Evolutionary conservation across 2,888 invertebrate genomes (phyloP).

Genomic region (Rotaria macrura): DNA sequence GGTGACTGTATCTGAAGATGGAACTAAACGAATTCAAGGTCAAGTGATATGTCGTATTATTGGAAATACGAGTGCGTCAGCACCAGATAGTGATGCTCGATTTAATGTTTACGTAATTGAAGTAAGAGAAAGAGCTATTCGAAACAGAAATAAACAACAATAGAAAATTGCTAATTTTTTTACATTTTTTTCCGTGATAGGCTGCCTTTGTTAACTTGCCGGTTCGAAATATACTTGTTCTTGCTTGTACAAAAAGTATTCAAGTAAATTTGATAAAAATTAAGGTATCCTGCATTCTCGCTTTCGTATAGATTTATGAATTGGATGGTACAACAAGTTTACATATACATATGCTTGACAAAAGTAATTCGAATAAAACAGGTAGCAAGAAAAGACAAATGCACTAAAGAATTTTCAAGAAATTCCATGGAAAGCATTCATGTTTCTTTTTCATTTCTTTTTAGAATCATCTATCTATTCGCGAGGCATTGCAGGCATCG

Average conservation of each 20-base stretch:
- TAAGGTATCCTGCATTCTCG: too few relatives aligned
- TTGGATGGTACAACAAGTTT: background rate
- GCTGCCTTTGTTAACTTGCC: background rate
- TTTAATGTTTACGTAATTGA: background rate
- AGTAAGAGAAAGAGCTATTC: background rate
- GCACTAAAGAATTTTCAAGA: too few relatives aligned
- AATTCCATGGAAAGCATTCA: too few relatives aligned
- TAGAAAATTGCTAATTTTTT: too few relatives aligned
- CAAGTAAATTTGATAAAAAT: background rate
- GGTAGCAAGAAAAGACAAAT: background rate
- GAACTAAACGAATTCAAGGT: background rate
- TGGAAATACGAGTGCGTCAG: background rate
- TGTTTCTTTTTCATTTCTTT: background rate
- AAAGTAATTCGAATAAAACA: background rate
- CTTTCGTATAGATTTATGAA: background rate
- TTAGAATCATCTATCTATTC: background rate
- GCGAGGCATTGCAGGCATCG: background rate
- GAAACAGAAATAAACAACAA: too few relatives aligned
- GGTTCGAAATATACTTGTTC: background rate
- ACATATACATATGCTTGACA: background rate
- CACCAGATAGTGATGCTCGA: background rate
- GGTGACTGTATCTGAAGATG: background rate
- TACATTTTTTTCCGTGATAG: background rate
- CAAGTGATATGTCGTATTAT: background rate
- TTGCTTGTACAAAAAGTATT: conserved; percentile 8